These are phyloP conservation scores for Paramuricea clavata DNA, from an alignment of 92 coral and sea anemone genomes.

Conservation along the genomic window DNA sequence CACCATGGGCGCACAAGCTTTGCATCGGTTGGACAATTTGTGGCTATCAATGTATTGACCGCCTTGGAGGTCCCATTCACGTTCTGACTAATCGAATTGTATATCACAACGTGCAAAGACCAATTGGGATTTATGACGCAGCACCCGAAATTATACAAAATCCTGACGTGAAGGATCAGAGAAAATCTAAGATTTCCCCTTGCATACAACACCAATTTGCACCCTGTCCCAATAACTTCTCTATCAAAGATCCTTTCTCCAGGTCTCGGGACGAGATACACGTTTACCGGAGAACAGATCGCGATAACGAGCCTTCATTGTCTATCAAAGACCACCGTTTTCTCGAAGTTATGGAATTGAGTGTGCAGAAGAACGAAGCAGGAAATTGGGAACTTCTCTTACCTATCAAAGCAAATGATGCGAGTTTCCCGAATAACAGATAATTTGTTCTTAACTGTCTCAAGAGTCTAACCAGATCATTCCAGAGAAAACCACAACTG, in stretches of 20 bases:
- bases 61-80: slow-evolving; percentile 16
- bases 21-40: slow-evolving; percentile 6
- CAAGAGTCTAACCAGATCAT: slow-evolving; percentile 27
- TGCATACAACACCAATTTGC: not conserved
- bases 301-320: slow-evolving; percentile 20
- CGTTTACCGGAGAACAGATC: slow-evolving; percentile 1
- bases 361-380: slow-evolving; percentile 12
- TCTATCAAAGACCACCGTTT: slow-evolving; percentile 52
- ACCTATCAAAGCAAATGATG: slow-evolving; percentile 29
- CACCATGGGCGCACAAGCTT: slow-evolving; percentile 58
- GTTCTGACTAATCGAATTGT: not conserved
- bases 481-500: slow-evolving; percentile 42
- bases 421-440: slow-evolving; percentile 41
- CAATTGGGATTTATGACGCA: not conserved
- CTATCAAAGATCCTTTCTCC: not conserved
- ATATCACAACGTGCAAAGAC: not conserved
- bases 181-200: not conserved
- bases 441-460: slow-evolving; percentile 39
- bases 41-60: slow-evolving; percentile 2
- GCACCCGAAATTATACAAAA: not conserved
- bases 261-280: not conserved
- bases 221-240: not conserved
- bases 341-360: slow-evolving; percentile 35
- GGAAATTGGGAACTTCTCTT: slow-evolving; percentile 57
- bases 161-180: not conserved